Conservation (phyloP, 2,888 invertebrate genomes). For the Lithophane socia region DNA sequence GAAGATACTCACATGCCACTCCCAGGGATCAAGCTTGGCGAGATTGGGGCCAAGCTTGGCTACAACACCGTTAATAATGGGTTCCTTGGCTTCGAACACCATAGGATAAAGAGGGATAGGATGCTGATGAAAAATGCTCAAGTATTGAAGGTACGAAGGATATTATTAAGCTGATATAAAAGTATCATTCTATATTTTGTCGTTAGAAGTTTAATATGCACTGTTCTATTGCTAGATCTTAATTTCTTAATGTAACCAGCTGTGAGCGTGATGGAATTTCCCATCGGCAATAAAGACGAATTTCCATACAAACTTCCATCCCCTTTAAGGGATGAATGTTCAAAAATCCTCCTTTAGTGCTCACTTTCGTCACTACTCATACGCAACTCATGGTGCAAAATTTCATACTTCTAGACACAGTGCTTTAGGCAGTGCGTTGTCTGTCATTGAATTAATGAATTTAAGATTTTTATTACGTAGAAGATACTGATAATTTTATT, state of each 20-base stretch:
- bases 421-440: background rate
- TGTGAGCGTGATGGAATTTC: background rate
- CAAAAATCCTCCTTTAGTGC: background rate
- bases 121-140: constrained; percentile 98
- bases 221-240: background rate
- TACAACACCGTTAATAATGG: constrained; percentile 98
- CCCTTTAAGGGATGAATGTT: no score
- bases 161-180: background rate
- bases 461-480: no score
- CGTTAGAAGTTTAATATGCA: background rate
- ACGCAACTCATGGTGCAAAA: no score
- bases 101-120: constrained; percentile 95
- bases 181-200: background rate
- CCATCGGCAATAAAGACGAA: no score
- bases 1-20: constrained; percentile 97
- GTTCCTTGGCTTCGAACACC: constrained; percentile 96
- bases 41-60: constrained; percentile 98
- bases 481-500: background rate
- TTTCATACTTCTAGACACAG: no score
- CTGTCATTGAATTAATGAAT: background rate
- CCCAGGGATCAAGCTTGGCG: constrained; percentile 96
- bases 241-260: background rate
- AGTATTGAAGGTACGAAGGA: constrained; percentile 90
- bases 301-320: no score
- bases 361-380: no score